A percentile compares a stretch with the other conserved stretches of the same genome.
These are phyloP conservation scores for Drosophila kambysellisi DNA, from an alignment of 2,888 invertebrate species.

Conservation along the genomic window DNA sequence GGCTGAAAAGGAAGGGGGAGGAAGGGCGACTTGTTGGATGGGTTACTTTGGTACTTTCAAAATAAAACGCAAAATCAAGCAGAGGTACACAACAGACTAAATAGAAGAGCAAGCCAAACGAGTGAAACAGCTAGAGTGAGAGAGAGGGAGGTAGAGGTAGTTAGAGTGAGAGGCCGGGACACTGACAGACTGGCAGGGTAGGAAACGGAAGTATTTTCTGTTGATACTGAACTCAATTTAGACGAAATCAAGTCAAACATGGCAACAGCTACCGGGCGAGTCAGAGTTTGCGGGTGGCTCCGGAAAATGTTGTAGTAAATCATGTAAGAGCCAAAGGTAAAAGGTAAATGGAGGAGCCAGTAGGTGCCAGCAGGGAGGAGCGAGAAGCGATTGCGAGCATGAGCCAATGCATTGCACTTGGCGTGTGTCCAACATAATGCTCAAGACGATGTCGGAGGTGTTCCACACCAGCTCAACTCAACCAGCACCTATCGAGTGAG, in stretches of 20 bases:
- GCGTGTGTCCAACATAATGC: constrained; percentile 68
- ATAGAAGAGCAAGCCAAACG: constrained; percentile 3
- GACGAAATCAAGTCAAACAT: constrained; percentile 82
- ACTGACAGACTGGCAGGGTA: constrained; percentile 58
- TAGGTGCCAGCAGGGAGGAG: background rate
- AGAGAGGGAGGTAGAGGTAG: background rate
- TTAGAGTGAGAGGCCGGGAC: constrained; percentile 13
- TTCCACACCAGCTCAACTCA: constrained; percentile 8
- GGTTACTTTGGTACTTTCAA: constrained; percentile 56
- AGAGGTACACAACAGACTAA: constrained; percentile 65
- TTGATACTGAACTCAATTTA: constrained; percentile 81
- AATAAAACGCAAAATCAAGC: constrained; percentile 68
- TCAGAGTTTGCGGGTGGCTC: constrained; percentile 3
- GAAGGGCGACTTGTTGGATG: constrained; percentile 52
- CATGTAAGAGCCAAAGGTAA: constrained; percentile 77
- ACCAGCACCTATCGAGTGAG: constrained; percentile 24
- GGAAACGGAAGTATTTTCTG: constrained; percentile 82
- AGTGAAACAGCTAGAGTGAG: background rate
- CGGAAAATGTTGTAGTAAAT: constrained; percentile 74
- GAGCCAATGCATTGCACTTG: constrained; percentile 49
- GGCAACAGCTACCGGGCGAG: constrained; percentile 53
- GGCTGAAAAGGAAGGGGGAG: background rate
- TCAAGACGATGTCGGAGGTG: constrained; percentile 62
- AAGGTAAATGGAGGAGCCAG: constrained; percentile 52
- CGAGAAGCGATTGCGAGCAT: constrained; percentile 1